Percentiles rank a stretch among this genome's conserved stretches.
Conservation (phyloP, 2,888 invertebrate species). For the Pelosia muscerda region DNA sequence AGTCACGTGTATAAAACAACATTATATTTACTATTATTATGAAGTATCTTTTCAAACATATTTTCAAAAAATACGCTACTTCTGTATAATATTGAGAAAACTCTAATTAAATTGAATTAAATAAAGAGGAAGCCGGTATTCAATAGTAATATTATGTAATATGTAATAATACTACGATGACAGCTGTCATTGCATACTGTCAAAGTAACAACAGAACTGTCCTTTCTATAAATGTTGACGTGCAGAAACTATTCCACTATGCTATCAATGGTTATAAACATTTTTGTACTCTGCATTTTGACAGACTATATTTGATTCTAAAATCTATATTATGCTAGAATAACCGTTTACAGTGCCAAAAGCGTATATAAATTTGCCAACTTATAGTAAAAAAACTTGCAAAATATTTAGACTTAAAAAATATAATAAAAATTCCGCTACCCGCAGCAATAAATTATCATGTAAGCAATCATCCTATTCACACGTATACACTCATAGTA, state of each 20-base stretch:
- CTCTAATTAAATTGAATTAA: too few species aligned
- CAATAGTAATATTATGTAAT: too few species aligned
- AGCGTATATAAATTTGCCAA: neutral
- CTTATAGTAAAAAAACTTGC: too few species aligned
- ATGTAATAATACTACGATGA: too few species aligned
- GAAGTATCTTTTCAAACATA: neutral
- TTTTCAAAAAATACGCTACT: too few species aligned
- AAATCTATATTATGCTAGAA: neutral
- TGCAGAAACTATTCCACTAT: neutral
- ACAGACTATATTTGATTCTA: neutral
- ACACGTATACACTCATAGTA: constrained; percentile 48
- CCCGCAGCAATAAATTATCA: constrained; percentile 42
- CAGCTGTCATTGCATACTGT: neutral
- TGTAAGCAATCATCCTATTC: constrained; percentile 51
- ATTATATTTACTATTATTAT: neutral
- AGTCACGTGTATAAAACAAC: neutral
- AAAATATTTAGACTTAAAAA: neutral
- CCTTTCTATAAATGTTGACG: neutral
- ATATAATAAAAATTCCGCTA: constrained; percentile 26
- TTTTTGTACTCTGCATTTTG: neutral
- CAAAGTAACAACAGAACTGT: neutral
- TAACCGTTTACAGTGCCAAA: neutral
- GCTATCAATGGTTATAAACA: neutral
- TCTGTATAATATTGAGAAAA: too few species aligned
- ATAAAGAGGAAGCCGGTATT: neutral